Evolutionary conservation across 2,888 invertebrate genomes (phyloP).

Genomic region (Aphodius sticticus): DNA sequence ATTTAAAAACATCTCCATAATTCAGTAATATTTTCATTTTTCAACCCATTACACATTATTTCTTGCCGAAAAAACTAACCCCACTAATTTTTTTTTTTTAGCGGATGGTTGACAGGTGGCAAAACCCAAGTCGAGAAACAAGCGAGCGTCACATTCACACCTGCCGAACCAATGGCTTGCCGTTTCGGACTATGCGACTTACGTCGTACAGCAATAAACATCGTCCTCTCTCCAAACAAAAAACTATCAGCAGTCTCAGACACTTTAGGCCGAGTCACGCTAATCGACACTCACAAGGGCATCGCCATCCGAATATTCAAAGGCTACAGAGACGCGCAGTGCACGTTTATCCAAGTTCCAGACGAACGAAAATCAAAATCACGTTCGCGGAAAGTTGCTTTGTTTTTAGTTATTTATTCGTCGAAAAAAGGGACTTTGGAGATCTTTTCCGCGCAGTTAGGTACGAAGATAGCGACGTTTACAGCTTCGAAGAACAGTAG

Average conservation of each 20-base stretch:
- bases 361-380: constrained; percentile 64
- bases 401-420: constrained; percentile 92
- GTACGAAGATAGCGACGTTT: constrained; percentile 90
- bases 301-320: constrained; percentile 89
- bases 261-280: constrained; percentile 84
- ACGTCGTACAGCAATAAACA: constrained; percentile 75
- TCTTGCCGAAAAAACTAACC: too few relatives aligned
- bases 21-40: too few relatives aligned
- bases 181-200: constrained; percentile 85
- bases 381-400: constrained; percentile 62
- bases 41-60: too few relatives aligned
- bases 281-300: constrained; percentile 84
- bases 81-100: constrained; percentile 44
- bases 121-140: constrained; percentile 59
- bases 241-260: constrained; percentile 85
- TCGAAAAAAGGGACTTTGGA: constrained; percentile 92
- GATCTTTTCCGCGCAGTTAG: constrained; percentile 87
- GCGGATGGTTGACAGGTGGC: constrained; percentile 65
- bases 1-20: too few relatives aligned
- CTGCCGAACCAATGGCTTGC: constrained; percentile 77
- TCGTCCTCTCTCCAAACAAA: constrained; percentile 83
- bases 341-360: constrained; percentile 88
- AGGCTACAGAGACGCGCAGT: constrained; percentile 95
- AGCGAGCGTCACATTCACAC: constrained; percentile 61
- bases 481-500: constrained; percentile 86